These are phyloP conservation scores for Alosa sapidissima DNA, from an alignment of 2,797 vertebrate species.

Conservation along the genomic window DNA sequence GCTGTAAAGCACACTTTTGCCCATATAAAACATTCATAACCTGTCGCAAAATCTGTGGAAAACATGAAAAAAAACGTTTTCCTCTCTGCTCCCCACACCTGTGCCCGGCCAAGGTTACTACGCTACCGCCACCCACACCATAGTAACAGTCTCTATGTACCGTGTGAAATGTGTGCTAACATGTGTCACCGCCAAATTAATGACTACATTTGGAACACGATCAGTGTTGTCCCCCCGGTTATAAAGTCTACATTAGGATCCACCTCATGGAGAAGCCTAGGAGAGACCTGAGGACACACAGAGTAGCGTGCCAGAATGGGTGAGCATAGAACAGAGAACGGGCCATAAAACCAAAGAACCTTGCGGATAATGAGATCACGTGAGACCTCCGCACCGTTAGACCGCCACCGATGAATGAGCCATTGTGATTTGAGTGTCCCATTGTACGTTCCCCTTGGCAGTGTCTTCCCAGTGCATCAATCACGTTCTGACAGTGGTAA, in stretches of 20 bases:
- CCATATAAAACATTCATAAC: background rate
- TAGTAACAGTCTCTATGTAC: conserved; percentile 15
- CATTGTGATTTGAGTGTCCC: background rate
- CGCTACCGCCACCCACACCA: background rate
- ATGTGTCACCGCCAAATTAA: conserved; percentile 1
- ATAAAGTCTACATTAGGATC: conserved; percentile 1
- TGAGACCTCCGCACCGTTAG: background rate
- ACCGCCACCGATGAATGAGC: background rate
- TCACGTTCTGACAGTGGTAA: background rate
- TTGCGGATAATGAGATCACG: conserved; percentile 4
- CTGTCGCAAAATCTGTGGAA: background rate
- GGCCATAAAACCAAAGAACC: conserved; percentile 12
- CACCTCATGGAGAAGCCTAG: background rate
- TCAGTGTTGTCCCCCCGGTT: background rate
- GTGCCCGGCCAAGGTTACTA: background rate
- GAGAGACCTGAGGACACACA: background rate
- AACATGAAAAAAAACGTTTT: background rate
- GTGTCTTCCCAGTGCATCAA: background rate
- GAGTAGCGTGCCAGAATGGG: background rate
- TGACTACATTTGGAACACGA: conserved; percentile 6
- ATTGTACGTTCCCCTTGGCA: conserved; percentile 3
- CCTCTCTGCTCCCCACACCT: background rate
- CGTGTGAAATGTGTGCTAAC: conserved; percentile 4
- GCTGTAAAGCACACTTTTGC: background rate
- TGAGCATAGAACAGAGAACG: background rate